These are phyloP conservation scores for Brachyhypopomus gauderio DNA, from an alignment of 2,113 vertebrate species.

Conservation along the genomic window DNA sequence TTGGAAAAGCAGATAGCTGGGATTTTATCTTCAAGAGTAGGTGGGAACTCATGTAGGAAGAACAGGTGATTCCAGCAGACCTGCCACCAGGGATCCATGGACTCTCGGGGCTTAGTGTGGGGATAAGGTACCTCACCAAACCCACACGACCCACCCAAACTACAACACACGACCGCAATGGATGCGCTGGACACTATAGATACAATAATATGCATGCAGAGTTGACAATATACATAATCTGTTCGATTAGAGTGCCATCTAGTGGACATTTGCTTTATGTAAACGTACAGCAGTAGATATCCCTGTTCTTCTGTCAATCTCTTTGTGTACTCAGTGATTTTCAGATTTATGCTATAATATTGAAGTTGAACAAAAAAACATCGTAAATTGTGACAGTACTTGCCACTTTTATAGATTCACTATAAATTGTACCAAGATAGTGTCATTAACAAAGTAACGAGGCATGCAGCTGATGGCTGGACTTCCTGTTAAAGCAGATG, in stretches of 20 bases:
- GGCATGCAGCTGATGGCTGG: too few species aligned
- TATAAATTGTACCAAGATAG: too few species aligned
- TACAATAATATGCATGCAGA: background rate
- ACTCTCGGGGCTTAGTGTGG: background rate
- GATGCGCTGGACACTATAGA: background rate
- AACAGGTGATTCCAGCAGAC: background rate
- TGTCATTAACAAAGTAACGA: too few species aligned
- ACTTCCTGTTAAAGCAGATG: too few species aligned
- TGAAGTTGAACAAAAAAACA: too few species aligned
- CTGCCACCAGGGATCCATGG: background rate
- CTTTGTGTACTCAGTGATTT: background rate
- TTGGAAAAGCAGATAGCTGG: background rate
- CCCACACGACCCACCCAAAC: too few species aligned
- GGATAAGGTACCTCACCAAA: background rate
- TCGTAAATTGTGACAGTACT: background rate
- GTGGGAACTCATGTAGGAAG: background rate
- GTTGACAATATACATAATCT: background rate
- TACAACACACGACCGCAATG: background rate
- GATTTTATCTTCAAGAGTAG: background rate
- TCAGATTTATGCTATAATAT: background rate
- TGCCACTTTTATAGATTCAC: background rate
- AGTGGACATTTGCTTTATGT: background rate
- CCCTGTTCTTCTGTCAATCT: background rate
- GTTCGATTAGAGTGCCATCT: slow-evolving; percentile 23
- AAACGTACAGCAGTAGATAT: background rate